Conservation (phyloP, 2,888 invertebrate species). For the Calameuta filiformis region DNA sequence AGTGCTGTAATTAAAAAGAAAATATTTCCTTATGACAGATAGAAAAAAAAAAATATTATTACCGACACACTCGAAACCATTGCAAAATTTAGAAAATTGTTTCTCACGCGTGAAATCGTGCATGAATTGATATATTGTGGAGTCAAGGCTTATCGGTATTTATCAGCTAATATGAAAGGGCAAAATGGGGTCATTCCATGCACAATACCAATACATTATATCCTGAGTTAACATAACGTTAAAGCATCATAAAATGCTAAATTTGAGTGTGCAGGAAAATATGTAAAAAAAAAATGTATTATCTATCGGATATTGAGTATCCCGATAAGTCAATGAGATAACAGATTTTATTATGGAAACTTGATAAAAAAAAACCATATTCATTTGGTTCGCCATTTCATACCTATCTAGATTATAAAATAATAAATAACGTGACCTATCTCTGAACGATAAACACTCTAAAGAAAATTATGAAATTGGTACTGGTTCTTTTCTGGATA, state of each 20-base stretch:
- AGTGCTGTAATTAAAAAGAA: not conserved
- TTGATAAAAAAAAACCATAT: not conserved
- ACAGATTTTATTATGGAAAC: not conserved
- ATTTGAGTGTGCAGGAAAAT: not conserved
- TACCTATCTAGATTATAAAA: not conserved
- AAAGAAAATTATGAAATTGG: not conserved
- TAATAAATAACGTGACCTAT: not conserved
- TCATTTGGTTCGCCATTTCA: not conserved
- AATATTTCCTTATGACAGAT: not conserved
- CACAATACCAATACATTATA: not conserved
- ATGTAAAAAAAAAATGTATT: not conserved
- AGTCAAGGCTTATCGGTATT: not conserved
- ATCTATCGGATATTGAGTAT: not conserved
- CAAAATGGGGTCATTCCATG: not conserved
- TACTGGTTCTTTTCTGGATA: not conserved
- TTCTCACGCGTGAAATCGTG: not conserved
- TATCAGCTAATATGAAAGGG: not conserved
- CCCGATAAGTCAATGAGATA: not conserved
- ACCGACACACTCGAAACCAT: not conserved
- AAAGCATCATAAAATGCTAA: not conserved
- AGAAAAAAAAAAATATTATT: not conserved
- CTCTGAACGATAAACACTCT: not conserved
- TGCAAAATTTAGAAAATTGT: not conserved
- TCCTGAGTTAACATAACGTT: too few species aligned
- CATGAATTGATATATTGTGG: not conserved